phyloP scores from a whole-genome alignment of 2,888 invertebrate species.

The Drosophila anomalata region DNA sequence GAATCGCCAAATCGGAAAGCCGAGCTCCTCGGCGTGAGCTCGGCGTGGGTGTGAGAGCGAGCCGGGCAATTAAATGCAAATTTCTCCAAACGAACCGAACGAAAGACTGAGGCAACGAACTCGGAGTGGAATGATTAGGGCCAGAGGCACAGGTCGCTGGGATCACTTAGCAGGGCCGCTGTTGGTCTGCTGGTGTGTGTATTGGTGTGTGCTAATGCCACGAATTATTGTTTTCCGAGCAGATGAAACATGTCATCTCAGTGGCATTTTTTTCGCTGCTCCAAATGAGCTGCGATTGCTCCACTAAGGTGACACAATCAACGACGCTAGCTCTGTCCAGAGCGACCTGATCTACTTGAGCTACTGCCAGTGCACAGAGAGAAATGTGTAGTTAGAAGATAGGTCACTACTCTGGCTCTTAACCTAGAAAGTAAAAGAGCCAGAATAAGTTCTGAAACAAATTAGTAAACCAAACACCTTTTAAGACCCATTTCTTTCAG shows the following conservation, averaged over 20 bases:
- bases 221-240: constrained; percentile 34
- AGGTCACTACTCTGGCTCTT: rapidly evolving
- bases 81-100: constrained; percentile 17
- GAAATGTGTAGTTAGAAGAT: neutral
- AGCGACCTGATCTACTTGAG: constrained; percentile 43
- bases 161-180: neutral
- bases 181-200: neutral
- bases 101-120: constrained; percentile 58
- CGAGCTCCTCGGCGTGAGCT: constrained; percentile 1
- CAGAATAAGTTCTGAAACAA: no score
- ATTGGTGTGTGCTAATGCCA: constrained; percentile 32
- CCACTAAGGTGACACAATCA: constrained; percentile 45
- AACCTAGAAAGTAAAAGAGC: neutral
- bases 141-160: constrained; percentile 24
- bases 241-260: constrained; percentile 61
- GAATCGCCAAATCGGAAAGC: constrained; percentile 11
- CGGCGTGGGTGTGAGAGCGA: constrained; percentile 17
- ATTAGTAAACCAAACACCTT: neutral
- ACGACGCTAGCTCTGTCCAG: constrained; percentile 29
- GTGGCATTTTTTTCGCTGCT: constrained; percentile 25
- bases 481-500: constrained; percentile 2
- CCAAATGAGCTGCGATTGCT: constrained; percentile 41
- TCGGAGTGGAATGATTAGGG: constrained; percentile 43
- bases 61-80: constrained; percentile 34
- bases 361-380: constrained; percentile 22